Evolutionary conservation across 2,113 vertebrate species (phyloP).

Genomic region (Eulacestoma nigropectus): DNA sequence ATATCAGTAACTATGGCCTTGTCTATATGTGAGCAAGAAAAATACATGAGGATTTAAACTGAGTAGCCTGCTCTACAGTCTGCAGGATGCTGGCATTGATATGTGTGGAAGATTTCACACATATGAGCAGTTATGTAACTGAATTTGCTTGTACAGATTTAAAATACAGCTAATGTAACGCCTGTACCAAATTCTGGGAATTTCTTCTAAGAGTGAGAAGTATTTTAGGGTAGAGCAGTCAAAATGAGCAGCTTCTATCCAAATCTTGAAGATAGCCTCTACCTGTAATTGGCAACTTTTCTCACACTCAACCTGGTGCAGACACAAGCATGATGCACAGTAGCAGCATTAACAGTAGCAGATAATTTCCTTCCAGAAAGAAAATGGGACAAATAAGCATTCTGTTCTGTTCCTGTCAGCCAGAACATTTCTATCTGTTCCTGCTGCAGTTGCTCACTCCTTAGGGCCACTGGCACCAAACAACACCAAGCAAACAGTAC

Average conservation of each 20-base stretch:
- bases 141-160: not conserved
- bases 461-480: not conserved
- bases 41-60: not conserved
- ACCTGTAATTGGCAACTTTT: not conserved
- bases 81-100: not conserved
- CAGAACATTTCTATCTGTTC: not conserved
- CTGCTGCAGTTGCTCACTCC: not conserved
- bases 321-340: not conserved
- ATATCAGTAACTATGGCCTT: not conserved
- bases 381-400: not conserved
- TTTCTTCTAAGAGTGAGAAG: not conserved
- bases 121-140: not conserved
- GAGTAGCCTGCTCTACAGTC: not conserved
- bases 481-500: not conserved
- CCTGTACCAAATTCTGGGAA: not conserved
- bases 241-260: not conserved
- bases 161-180: not conserved
- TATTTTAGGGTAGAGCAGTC: not conserved
- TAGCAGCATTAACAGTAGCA: not conserved
- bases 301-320: not conserved
- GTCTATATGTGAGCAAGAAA: not conserved
- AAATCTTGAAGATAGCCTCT: not conserved
- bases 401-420: conserved; percentile 18
- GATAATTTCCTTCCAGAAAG: conserved; percentile 7
- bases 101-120: conserved; percentile 3